A percentile compares a stretch with the other conserved stretches of the same genome.
phyloP scores from a whole-genome alignment of 2,888 invertebrate genomes.

The Cylloceria caligata region DNA sequence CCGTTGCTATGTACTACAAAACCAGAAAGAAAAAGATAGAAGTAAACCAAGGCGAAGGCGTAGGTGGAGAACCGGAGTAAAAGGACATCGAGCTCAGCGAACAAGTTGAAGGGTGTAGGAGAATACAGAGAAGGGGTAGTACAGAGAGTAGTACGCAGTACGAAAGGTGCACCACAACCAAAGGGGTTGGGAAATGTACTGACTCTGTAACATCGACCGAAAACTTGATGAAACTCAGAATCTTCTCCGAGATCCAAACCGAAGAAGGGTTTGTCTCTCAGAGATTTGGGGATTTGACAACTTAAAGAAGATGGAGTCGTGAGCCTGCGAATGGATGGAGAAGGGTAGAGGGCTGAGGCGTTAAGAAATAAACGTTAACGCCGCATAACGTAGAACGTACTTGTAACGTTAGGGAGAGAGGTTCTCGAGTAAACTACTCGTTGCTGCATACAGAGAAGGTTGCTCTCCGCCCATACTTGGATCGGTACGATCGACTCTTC shows the following conservation, averaged over 20 bases:
- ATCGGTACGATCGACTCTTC: conserved; percentile 71
- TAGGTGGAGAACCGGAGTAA: conserved; percentile 13
- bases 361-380: conserved; percentile 42
- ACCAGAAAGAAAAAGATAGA: conserved; percentile 12
- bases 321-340: conserved; percentile 12
- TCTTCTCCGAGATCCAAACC: conserved; percentile 69
- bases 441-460: neutral
- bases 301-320: too few species aligned
- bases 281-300: too few species aligned
- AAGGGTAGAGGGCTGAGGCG: conserved; percentile 31
- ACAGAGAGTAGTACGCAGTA: neutral
- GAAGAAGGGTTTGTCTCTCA: conserved; percentile 51
- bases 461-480: conserved; percentile 22
- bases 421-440: conserved; percentile 65
- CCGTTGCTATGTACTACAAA: conserved; percentile 24
- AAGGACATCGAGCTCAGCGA: conserved; percentile 26
- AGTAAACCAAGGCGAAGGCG: conserved; percentile 46
- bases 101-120: conserved; percentile 22
- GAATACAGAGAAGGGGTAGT: neutral
- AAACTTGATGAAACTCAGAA: conserved; percentile 80
- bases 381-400: neutral
- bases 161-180: conserved; percentile 5
- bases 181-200: conserved; percentile 12
- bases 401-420: conserved; percentile 19
- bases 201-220: conserved; percentile 72